Evolutionary conservation across 2,888 invertebrate genomes (phyloP).

Genomic region (Xylota sylvarum): DNA sequence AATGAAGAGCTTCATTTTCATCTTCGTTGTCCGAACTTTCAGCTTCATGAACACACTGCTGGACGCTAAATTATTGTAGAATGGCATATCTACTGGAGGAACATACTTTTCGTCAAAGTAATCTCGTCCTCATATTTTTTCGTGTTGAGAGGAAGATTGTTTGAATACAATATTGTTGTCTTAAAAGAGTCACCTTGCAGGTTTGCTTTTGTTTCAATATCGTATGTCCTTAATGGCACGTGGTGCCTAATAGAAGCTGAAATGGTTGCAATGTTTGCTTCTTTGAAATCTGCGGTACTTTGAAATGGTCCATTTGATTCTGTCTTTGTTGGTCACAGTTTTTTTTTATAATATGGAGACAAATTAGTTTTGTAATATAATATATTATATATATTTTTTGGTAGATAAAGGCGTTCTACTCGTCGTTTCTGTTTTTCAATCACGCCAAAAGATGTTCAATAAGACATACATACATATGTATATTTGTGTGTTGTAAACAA

Average conservation of each 20-base stretch:
- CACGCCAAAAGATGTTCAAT: slow-evolving; percentile 41
- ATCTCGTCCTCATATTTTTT: not conserved
- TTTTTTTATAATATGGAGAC: slow-evolving; percentile 23
- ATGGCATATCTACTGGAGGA: not conserved
- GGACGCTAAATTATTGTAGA: not conserved
- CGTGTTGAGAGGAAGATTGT: not conserved
- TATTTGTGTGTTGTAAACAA: slow-evolving; percentile 40
- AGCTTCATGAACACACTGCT: not conserved
- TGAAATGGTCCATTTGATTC: slow-evolving; percentile 24
- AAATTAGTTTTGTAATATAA: slow-evolving; percentile 6
- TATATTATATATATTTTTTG: slow-evolving; percentile 39
- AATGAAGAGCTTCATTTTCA: not conserved
- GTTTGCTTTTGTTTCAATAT: slow-evolving; percentile 1
- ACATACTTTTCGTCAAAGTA: not conserved
- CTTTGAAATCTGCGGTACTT: too few relatives aligned
- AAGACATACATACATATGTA: too few relatives aligned
- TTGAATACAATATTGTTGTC: too few relatives aligned
- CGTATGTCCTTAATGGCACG: not conserved
- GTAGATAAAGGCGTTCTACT: slow-evolving; percentile 42
- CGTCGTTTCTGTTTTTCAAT: slow-evolving; percentile 51
- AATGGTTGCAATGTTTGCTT: too few relatives aligned
- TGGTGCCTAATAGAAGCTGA: slow-evolving; percentile 1
- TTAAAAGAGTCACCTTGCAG: not conserved
- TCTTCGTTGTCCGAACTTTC: too few relatives aligned
- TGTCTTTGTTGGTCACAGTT: slow-evolving; percentile 27